Percentiles rank a stretch among this genome's conserved stretches.
Conservation (phyloP, 2,113 vertebrate species). For the Sitta europaea region DNA sequence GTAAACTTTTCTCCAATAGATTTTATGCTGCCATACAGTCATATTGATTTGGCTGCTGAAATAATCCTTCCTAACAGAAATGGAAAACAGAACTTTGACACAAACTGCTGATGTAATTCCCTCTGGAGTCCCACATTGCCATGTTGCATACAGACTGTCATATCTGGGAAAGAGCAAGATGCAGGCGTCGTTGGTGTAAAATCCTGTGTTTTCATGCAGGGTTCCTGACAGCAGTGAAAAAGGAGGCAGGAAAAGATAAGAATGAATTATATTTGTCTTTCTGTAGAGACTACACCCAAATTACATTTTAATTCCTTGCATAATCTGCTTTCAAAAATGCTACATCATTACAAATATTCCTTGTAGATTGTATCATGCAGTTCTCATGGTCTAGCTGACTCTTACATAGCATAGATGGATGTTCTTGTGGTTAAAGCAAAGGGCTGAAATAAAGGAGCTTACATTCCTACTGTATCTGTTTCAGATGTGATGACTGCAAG, state of each 20-base stretch:
- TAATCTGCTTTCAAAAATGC: slow-evolving; percentile 9
- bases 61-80: slow-evolving; percentile 27
- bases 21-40: background rate
- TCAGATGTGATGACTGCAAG: background rate
- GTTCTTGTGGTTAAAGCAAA: slow-evolving; percentile 15
- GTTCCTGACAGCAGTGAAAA: background rate
- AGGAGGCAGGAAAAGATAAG: background rate
- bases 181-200: background rate
- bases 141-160: background rate
- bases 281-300: background rate
- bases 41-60: slow-evolving; percentile 15
- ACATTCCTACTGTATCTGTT: background rate
- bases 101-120: background rate
- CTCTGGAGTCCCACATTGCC: background rate
- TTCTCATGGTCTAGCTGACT: background rate
- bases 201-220: background rate
- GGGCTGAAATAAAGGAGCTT: background rate
- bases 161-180: slow-evolving; percentile 5
- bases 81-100: background rate
- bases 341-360: background rate
- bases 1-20: background rate
- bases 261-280: slow-evolving; percentile 18
- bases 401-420: background rate
- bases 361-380: background rate
- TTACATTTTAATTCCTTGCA: background rate